Evolutionary conservation across 2,797 vertebrate genomes (phyloP), one percentile per base, ranked within the genome.

Genomic region (Macrochelys suwanniensis): DNA sequence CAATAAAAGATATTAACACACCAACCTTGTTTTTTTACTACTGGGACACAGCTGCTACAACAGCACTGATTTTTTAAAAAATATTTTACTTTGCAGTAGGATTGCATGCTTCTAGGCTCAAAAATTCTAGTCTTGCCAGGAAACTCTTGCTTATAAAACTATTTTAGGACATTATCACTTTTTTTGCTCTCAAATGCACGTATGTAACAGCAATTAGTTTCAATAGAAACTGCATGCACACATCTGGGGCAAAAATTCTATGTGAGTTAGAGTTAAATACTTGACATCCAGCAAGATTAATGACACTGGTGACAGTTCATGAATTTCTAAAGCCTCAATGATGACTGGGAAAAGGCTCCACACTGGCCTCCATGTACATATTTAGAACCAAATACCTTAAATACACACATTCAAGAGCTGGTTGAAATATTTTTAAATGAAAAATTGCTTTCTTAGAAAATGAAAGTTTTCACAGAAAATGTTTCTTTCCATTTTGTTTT

Each of bases 341-440:
- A 96, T 89, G 93, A 26, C 91, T 84, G 82, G 92, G 96, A 96
- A 97, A 96, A 95, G 57, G 57, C 25, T 56, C 85, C 84, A 92
- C 88, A 87, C 93, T 95, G 95, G 95, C 57, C 89, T 88, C 71
- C 42, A 85, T 82, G 91, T 91, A 91, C 87, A 85, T 78, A 76
- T 92, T 89, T 65, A 54, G 78, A 11, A 96, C 96, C 94, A 82
- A 96, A 56, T 87, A 94, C 87, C 71, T 94, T 92, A 93, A 95
- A 92, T 94, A 37, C 80, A 33, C 90, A 42, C 91, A 42, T 42
- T 42, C 37, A 42, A 42, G 82, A 15, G 89, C 84, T 56, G 93
- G 93, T 79, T 92, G 59, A 89, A 85, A 68, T 77, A 90, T 94
- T 88, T 85, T 65, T 89, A 84, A 37, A n/a, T n/a, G 49, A 95